Base-by-base conservation (phyloP, 2,113 vertebrate genomes). In the Pseudorasbora parva region DNA sequence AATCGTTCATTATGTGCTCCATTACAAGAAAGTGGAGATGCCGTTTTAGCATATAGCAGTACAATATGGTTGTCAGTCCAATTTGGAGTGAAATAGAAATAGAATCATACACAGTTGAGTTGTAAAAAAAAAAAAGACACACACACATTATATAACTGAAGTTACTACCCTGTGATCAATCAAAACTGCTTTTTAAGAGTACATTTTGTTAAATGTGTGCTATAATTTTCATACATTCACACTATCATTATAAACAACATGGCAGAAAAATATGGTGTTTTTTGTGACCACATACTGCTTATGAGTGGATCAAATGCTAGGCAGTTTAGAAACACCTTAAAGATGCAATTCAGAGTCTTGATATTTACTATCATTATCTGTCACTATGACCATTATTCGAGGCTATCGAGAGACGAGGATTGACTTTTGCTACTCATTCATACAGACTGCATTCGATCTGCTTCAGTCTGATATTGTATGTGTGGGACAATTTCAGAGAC, bases 301-400 rank as follows among this genome's bases (percentile, higher is more conserved):
- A 10, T 33, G 12, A 74, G 71, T 27, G 41, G 37, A 8, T 45
- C 37, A 45, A 45, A 14, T 45, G 68, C 21, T 71, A 23, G 37
- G 4, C 6, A 23, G 23, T 25, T 73, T 27, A 45, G n/a, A 49
- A 21, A 37, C 19, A 1, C 3, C 62, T 21, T 10, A 69, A 51
- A 19, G 72, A n/a, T 30, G 23, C 47, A 9, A 74, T 74, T 74
- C 47, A 51, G 15, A 73, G 68, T 72, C 47, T 51, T 74, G 72
- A 74, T 19, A 51, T 74, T 74, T 74, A 19, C 25, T 30, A 54
- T 74, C 15, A 51, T 74, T 74, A 74, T 47, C 23, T 30, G 72
- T 59, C 19, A 41, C 74, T 59, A 59, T 15, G 11, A 21, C 54
- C 37, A 78, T 78, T 59, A 60, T 37, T 43, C 7, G 4, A 51